Base-by-base conservation (phyloP, 1,140 invertebrate genomes). In the Meloidogyne hapla region DNA sequence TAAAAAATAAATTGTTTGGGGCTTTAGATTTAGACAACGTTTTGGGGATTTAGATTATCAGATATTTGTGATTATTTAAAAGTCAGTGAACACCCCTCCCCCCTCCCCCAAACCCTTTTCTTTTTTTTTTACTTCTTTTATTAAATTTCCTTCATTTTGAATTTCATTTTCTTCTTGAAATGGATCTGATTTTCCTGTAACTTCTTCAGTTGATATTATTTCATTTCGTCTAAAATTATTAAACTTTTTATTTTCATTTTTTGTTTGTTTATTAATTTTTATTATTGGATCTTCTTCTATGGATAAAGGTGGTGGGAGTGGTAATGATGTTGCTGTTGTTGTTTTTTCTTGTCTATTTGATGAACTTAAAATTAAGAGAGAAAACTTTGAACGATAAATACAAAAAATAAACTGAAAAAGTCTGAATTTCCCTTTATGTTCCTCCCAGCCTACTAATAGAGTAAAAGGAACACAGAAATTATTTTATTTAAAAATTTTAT, bases 91-190 rank as follows among this genome's bases (percentile, higher is more conserved):
- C 28, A 6, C 23, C 23, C 23, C 66, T 42, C 23, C 23, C 8
- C 21, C 23, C 0, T 42, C 66, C 8, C 15, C 15, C 10, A 45
- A 10, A 38, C 1, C 9, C 5, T 1, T 38, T 48, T 13, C 25
- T 5, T 71, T n/a, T 15, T 10, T n/a, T 23, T 56, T 62, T 13
- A 62, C 38, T 40, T 64, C 48, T 25, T 23, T 73, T 8, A 62
- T 25, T n/a, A 56, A 26, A 42, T 73, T 73, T 73, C 15, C 61
- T 25, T 70, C 56, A 56, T 56, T 73, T 42, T 67, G 65, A 38
- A 42, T 42, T n/a, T 67, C 65, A 33, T 38, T 67, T 38, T 67
- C 64, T 40, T 66, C 65, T 42, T 67, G 65, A n/a, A 67, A 67
- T 25, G 65, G 65, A 42, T 67, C 65, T 25, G 33, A 25, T 62